These are phyloP conservation scores for Petrocephalus sullivani DNA, from an alignment of 2,797 vertebrate genomes.

Conservation along the genomic window DNA sequence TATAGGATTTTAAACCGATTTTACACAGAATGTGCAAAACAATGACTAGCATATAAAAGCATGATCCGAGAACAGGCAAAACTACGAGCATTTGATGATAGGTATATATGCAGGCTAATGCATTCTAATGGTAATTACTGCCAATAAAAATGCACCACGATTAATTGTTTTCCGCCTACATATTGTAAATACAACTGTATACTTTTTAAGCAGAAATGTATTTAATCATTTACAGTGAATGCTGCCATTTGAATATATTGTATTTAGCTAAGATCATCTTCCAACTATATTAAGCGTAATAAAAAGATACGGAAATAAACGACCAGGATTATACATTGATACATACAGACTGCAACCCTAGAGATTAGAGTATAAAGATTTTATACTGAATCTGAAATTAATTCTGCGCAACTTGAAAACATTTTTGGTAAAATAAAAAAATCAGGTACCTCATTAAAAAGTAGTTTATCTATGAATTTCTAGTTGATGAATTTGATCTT, in stretches of 20 bases:
- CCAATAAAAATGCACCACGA: background rate
- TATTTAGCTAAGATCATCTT: background rate
- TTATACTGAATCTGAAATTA: background rate
- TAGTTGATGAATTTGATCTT: background rate
- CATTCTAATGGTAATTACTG: background rate
- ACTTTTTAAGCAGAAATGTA: background rate
- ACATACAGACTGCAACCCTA: background rate
- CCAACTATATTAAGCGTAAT: background rate
- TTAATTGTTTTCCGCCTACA: background rate
- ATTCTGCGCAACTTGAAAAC: background rate
- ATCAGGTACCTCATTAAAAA: background rate
- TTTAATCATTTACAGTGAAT: background rate
- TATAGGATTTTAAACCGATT: background rate
- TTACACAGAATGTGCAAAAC: background rate
- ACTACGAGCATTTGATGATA: background rate
- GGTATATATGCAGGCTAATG: background rate
- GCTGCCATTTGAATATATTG: background rate
- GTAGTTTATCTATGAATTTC: background rate
- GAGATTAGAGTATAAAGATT: background rate
- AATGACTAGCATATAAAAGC: background rate
- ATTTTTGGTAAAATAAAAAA: background rate
- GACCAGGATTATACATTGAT: background rate
- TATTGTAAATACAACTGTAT: background rate
- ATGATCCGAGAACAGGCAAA: background rate
- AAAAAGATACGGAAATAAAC: background rate